A percentile compares a stretch with the other conserved stretches of the same genome.
Conservation (phyloP, 2,113 vertebrate species). For the Hyaena hyaena region DNA sequence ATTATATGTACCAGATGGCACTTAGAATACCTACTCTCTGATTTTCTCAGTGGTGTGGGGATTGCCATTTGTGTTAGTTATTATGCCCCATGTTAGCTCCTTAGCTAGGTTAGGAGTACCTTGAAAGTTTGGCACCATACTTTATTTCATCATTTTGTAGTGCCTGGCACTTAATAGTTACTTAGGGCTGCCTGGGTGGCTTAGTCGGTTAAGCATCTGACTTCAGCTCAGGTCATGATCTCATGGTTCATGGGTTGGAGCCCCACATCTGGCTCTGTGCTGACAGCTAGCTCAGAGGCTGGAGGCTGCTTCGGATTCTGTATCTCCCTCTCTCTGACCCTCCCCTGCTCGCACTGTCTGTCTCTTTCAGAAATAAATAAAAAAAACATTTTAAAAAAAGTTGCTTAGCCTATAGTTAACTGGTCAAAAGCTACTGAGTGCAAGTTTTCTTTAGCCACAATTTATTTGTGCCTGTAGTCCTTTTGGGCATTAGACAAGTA, state of each 20-base stretch:
- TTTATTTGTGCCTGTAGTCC: neutral
- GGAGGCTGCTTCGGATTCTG: too few species aligned
- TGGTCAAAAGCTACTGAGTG: neutral
- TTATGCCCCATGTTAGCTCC: neutral
- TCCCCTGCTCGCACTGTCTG: too few species aligned
- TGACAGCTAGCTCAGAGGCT: too few species aligned
- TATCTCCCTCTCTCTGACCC: too few species aligned
- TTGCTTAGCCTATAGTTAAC: neutral
- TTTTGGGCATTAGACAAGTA: neutral
- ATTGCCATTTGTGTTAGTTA: neutral
- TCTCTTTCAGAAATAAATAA: too few species aligned
- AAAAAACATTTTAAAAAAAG: too few species aligned
- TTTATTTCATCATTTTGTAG: neutral
- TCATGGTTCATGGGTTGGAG: too few species aligned
- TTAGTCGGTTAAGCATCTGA: too few species aligned
- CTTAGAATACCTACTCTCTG: neutral
- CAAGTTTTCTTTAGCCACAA: neutral
- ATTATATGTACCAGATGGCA: neutral
- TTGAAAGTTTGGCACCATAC: neutral
- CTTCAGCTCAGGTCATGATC: too few species aligned
- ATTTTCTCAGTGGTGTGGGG: neutral
- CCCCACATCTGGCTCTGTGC: too few species aligned
- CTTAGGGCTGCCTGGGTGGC: neutral
- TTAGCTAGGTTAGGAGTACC: too few species aligned
- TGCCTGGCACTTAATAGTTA: neutral